Evolutionary conservation across 2,888 invertebrate species (phyloP), one percentile per base, ranked within the genome.

Genomic region (Eristalinus aeneus): DNA sequence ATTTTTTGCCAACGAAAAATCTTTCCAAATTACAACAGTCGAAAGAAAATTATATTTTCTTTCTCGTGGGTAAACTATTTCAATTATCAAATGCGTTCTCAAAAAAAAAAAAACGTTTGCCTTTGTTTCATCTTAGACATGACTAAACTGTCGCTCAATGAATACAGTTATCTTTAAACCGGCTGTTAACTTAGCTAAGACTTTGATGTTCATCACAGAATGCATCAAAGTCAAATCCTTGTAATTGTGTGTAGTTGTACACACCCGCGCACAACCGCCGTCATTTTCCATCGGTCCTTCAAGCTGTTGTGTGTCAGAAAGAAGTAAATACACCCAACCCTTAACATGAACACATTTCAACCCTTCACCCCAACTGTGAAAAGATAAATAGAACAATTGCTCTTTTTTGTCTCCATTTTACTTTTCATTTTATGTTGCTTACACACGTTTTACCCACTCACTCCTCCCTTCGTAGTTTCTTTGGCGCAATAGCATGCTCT

Each of bases 361-460:
- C 58, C 64, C 65, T 34, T 58, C 56, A 69, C 34, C 61, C 11
- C 20, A 63, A 34, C 32, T 23, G 22, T 54, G 12, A 39, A 69
- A 71, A 53, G 67, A 73, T 72, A 69, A 74, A 78, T 83, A 83
- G 83, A 83, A 83, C 83, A 83, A 74, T 69, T 74, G 65, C 60
- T 60, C 23, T 22, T 11, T 56, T 56, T 60, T 32, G 16, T 16
- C 65, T 77, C 73, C 16, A 16, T 36, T 71, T 16, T 31, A 34
- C 6, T 54, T 63, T 61, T 39, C 46, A 10, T 16, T 71, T 77
- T 77, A 4, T 31, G 61, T 76, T 72, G 32, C 31, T 65, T 63
- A 1, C 67, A 56, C 22, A 6, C 23, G 36, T 65, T 61, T 58
- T 12, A 11, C 8, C 54, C 27, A 11, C 8, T 68, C 32, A 31